phyloP scores from a whole-genome alignment of 2,113 vertebrate genomes.

The Tetrao urogallus region DNA sequence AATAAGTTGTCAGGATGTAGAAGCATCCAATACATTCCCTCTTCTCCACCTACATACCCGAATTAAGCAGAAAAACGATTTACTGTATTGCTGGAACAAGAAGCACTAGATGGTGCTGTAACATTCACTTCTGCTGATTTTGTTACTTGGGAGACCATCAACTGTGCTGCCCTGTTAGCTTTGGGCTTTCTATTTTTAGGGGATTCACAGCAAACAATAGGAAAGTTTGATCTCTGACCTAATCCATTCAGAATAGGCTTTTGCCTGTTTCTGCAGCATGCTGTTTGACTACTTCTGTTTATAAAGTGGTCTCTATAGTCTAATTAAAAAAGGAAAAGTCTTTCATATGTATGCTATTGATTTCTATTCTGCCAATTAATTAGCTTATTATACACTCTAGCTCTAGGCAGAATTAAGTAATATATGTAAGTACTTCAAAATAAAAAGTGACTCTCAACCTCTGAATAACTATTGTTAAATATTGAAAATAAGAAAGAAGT shows the following conservation, averaged over 20 bases:
- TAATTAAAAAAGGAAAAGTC: not conserved
- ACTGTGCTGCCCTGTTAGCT: not conserved
- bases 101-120: constrained; percentile 55
- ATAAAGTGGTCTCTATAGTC: not conserved
- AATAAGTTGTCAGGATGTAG: not conserved
- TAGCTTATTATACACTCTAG: not conserved
- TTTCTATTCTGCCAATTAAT: not conserved
- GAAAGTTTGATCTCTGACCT: not conserved
- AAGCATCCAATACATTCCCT: not conserved
- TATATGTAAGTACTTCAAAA: not conserved
- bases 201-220: not conserved
- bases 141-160: not conserved
- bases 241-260: not conserved
- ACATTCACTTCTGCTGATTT: not conserved
- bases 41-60: not conserved
- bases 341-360: not conserved
- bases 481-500: not conserved
- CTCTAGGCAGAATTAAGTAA: not conserved
- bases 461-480: not conserved
- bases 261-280: not conserved
- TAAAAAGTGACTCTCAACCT: not conserved
- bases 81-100: accelerated
- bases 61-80: not conserved
- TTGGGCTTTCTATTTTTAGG: not conserved
- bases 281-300: not conserved